A percentile compares a stretch with the other conserved stretches of the same genome.
These are phyloP conservation scores for Lissonota sp. DNA, from an alignment of 2,888 invertebrate species.

Conservation along the genomic window DNA sequence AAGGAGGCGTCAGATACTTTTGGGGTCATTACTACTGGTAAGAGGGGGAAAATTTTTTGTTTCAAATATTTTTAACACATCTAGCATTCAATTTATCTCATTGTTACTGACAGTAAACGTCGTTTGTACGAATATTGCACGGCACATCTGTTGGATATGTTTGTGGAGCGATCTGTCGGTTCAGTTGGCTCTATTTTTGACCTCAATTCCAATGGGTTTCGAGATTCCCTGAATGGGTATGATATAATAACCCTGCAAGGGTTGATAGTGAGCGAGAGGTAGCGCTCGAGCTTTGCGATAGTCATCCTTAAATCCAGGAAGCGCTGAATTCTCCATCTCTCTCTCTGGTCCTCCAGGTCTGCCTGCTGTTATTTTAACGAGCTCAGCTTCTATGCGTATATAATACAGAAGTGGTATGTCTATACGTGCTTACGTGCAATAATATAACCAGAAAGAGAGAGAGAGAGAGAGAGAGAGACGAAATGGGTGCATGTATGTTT, in stretches of 20 bases:
- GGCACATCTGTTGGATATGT: too few relatives aligned
- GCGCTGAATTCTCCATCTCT: constrained; percentile 31
- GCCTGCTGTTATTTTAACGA: constrained; percentile 63
- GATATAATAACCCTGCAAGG: constrained; percentile 54
- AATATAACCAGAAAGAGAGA: constrained; percentile 48
- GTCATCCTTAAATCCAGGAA: constrained; percentile 62
- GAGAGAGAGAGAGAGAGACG: constrained; percentile 25
- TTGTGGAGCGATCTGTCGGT: too few relatives aligned
- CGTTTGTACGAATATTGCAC: too few relatives aligned
- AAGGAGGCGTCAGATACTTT: too few relatives aligned
- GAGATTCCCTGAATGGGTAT: constrained; percentile 26
- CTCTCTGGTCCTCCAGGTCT: constrained; percentile 14
- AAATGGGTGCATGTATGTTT: constrained; percentile 45
- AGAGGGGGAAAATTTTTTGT: too few relatives aligned
- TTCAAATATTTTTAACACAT: too few relatives aligned
- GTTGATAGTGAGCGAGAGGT: constrained; percentile 14
- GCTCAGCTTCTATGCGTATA: constrained; percentile 55
- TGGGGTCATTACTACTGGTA: too few relatives aligned
- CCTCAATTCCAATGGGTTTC: constrained; percentile 2
- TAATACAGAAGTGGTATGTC: constrained; percentile 41
- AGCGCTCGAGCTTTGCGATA: constrained; percentile 23
- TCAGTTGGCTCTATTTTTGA: too few relatives aligned
- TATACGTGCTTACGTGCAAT: constrained; percentile 36
- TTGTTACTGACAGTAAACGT: too few relatives aligned
- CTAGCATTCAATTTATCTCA: too few relatives aligned